A percentile compares a stretch with the other conserved stretches of the same genome.
phyloP scores from a whole-genome alignment of 2,888 invertebrate genomes.

The Drosophila suboccidentalis region DNA sequence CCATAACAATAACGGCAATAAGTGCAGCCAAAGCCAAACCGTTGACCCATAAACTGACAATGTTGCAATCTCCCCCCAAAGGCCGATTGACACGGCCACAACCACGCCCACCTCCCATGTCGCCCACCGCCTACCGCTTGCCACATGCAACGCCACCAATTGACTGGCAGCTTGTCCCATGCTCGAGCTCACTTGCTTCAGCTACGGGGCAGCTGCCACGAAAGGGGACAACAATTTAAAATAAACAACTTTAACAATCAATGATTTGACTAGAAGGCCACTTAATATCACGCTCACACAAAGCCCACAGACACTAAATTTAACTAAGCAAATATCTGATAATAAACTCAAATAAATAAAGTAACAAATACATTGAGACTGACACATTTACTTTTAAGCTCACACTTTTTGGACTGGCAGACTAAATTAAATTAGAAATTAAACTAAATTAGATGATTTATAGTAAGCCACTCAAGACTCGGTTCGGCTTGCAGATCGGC shows the following conservation, averaged over 20 bases:
- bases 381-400: too few relatives aligned
- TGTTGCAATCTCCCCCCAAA: constrained; percentile 52
- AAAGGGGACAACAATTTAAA: not conserved
- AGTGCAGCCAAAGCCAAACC: constrained; percentile 70
- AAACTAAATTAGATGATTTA: too few relatives aligned
- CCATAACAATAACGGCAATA: constrained; percentile 71
- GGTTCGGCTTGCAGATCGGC: too few relatives aligned
- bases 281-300: not conserved
- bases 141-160: constrained; percentile 4
- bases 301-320: too few relatives aligned
- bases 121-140: not conserved
- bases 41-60: constrained; percentile 76
- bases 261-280: not conserved
- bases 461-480: too few relatives aligned
- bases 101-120: not conserved
- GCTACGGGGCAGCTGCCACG: not conserved
- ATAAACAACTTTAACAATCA: not conserved
- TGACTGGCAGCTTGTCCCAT: constrained; percentile 9
- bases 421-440: too few relatives aligned
- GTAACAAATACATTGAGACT: too few relatives aligned
- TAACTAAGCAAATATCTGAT: too few relatives aligned
- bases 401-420: too few relatives aligned
- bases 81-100: constrained; percentile 12
- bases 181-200: constrained; percentile 5
- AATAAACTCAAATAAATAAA: too few relatives aligned